These are phyloP conservation scores for Grantiella picta DNA, from an alignment of 2,113 vertebrate species.

Conservation along the genomic window DNA sequence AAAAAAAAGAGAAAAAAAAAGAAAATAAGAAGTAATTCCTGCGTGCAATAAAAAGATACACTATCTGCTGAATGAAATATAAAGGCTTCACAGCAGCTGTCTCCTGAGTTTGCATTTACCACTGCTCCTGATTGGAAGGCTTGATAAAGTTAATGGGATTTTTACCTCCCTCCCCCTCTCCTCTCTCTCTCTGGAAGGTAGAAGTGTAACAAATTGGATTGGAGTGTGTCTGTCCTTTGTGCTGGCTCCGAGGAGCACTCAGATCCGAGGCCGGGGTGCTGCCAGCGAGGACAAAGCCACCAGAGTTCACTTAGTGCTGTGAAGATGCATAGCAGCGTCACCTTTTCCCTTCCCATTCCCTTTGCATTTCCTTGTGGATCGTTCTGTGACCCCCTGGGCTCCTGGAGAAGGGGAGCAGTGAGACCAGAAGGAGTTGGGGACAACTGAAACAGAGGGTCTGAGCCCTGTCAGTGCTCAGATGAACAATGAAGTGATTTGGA, in stretches of 20 bases:
- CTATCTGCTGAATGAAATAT: slow-evolving; percentile 77
- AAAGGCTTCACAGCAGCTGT: slow-evolving; percentile 76
- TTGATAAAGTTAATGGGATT: slow-evolving; percentile 90
- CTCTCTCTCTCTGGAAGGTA: slow-evolving; percentile 64
- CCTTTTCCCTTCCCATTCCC: background rate
- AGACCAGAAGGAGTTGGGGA: background rate
- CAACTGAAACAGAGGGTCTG: fast-evolving
- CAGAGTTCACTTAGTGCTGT: background rate
- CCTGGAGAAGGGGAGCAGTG: background rate
- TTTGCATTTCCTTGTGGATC: background rate
- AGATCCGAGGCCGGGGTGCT: slow-evolving; percentile 17
- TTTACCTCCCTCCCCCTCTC: slow-evolving; percentile 64
- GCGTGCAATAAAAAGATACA: slow-evolving; percentile 74
- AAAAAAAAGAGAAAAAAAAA: background rate
- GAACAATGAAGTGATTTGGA: background rate
- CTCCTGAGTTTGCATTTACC: slow-evolving; percentile 78
- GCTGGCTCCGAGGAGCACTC: slow-evolving; percentile 48
- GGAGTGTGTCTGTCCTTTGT: slow-evolving; percentile 77
- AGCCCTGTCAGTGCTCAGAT: background rate
- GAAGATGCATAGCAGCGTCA: slow-evolving; percentile 42
- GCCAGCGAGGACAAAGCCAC: slow-evolving; percentile 14
- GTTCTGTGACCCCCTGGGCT: background rate
- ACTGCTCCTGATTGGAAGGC: slow-evolving; percentile 70
- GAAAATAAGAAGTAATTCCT: slow-evolving; percentile 70
- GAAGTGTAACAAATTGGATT: slow-evolving; percentile 76